A percentile compares a stretch with the other conserved stretches of the same genome.
phyloP scores from a whole-genome alignment of 2,888 invertebrate genomes.

The Nowickia ferox region DNA sequence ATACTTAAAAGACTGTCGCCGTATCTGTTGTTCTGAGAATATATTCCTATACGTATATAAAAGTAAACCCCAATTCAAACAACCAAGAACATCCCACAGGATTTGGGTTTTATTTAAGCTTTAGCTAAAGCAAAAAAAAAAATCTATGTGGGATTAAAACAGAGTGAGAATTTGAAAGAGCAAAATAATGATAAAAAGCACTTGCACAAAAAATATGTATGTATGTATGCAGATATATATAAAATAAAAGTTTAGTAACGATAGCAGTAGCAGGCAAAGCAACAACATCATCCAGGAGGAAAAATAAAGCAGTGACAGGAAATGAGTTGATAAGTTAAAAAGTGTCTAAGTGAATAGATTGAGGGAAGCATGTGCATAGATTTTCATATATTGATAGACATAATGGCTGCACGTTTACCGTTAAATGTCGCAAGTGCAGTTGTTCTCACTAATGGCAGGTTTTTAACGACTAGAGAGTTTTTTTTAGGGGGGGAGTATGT shows the following conservation, averaged over 20 bases:
- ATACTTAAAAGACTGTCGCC: neutral
- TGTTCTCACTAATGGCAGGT: slow-evolving; percentile 48
- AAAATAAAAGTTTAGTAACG: slow-evolving; percentile 13
- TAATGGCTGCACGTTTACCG: slow-evolving; percentile 32
- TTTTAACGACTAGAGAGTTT: slow-evolving; percentile 26
- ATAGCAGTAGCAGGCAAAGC: slow-evolving; percentile 23
- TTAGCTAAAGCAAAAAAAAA: neutral
- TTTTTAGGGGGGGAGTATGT: neutral
- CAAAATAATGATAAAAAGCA: slow-evolving; percentile 24
- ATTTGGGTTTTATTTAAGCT: slow-evolving; percentile 48
- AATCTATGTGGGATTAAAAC: neutral
- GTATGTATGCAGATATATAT: neutral
- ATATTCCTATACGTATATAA: neutral
- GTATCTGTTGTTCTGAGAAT: neutral
- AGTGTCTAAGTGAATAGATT: slow-evolving; percentile 64
- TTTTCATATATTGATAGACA: slow-evolving; percentile 60
- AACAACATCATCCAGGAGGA: neutral
- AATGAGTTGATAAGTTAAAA: slow-evolving; percentile 70
- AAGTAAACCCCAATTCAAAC: slow-evolving; percentile 31
- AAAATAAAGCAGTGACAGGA: slow-evolving; percentile 51
- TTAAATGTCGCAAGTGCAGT: slow-evolving; percentile 28
- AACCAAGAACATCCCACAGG: slow-evolving; percentile 49
- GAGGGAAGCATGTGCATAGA: slow-evolving; percentile 55
- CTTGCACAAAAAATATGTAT: neutral
- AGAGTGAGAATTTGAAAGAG: neutral